Base-by-base conservation (phyloP, 2,888 invertebrate species). In the Aplocera efformata region DNA sequence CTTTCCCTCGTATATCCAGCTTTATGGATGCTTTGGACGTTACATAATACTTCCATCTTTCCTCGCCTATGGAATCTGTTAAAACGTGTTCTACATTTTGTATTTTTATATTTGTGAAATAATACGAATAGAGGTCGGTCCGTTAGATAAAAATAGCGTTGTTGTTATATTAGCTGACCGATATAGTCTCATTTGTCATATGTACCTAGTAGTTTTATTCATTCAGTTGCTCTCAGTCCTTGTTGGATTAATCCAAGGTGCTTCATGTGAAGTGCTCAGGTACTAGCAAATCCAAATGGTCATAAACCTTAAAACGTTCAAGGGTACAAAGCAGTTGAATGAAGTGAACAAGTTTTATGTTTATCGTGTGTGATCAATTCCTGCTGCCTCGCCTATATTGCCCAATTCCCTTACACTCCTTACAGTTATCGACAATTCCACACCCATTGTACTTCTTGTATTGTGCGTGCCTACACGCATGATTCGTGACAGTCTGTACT, bases 21-120 rank as follows among this genome's bases (percentile, higher is more conserved):
- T 79, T 79, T 80, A 78, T 73, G 73, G 72, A 63, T 70, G 70
- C 69, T 75, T 71, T 60, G 66, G 64, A 72, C 67, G 65, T 79
- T 75, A 70, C 77, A 79, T 75, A 77, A 75, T 69, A 66, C 67
- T 64, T 65, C 61, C 57, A 66, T 72, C 64, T 66, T 61, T 70
- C 54, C 54, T 58, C 67, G 61, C 50, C 56, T 66, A 60, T 65
- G 61, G 62, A 56, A 67, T 61, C 54, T 56, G 60, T 60, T 60
- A 62, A 62, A 63, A 61, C 48, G 50, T 56, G 54, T 33, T 52
- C 55, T 45, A 55, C 37, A 50, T 55, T 52, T 48, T 44, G 36
- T 45, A 35, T 49, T 39, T 53, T 42, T 45, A 47, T 49, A 37
- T 37, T 51, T 46, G 48, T 36, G 33, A 35, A 50, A 39, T 44